Base-by-base conservation (phyloP, 2,797 vertebrate species). In the Rallus crepitans region DNA sequence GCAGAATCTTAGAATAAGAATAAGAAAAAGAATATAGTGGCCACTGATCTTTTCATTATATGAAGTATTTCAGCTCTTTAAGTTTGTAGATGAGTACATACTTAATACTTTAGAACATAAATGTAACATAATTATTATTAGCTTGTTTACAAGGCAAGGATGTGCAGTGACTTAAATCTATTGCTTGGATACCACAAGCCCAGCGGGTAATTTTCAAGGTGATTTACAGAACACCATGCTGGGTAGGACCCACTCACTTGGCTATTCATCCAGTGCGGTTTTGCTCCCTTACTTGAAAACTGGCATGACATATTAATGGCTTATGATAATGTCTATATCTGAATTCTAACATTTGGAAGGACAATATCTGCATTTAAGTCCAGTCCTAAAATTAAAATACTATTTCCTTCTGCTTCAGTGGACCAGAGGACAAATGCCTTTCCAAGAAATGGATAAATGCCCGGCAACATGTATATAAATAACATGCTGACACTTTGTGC, bases 331-430 rank as follows among this genome's bases (percentile, higher is more conserved):
- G 15, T 35, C 8, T 60, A 1, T 27, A 50, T 50, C 12, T 66
- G 35, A 92, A 82, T 87, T 66, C 11, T 82, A 64, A 11, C 2
- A 39, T 78, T 61, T 78, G 33, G 40, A 91, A 81, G 37, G 33
- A 78, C 10, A 71, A 55, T 14, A 11, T 42, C 63, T 70, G 23
- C 21, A 77, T 82, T 15, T 33, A 73, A 80, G 37, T 77, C 31
- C 40, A 87, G 47, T 81, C 48, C 57, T 60, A 83, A 86, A 86
- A 65, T 78, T 71, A 95, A 88, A 86, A 71, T 68, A 82, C 42
- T 27, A 31, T 57, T 86, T 91, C n/a, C 35, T 93, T 86, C 70
- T 83, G 60, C 69, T 94, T 69, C 72, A 72, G 59, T 69, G 25
- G 31, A 66, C 31, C 17, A 50, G 33, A 89, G 40, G 37, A 66